Conservation (phyloP, 2,113 vertebrate genomes). For the Antigone vipio region DNA sequence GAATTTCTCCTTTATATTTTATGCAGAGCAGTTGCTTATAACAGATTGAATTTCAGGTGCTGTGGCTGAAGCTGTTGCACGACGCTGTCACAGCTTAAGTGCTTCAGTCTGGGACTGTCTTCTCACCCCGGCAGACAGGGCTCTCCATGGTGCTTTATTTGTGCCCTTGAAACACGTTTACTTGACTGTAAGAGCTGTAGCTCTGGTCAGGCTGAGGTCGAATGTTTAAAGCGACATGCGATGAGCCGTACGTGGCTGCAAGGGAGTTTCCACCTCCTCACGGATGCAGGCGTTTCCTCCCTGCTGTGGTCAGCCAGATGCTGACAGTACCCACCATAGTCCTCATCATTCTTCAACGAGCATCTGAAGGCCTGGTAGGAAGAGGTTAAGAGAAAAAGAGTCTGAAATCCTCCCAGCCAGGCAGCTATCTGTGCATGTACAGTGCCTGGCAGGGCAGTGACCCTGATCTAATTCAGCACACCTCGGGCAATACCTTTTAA, state of each 20-base stretch:
- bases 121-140: not conserved
- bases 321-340: not conserved
- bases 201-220: not conserved
- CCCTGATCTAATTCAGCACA: not conserved
- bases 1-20: not conserved
- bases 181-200: not conserved
- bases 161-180: not conserved
- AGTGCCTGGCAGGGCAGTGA: not conserved
- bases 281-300: rapidly evolving
- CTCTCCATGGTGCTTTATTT: not conserved
- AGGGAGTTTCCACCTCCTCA: not conserved
- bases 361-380: not conserved
- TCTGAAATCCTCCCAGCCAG: not conserved
- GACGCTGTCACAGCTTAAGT: not conserved
- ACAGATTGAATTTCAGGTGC: not conserved
- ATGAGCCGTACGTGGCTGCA: rapidly evolving
- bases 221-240: not conserved
- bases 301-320: not conserved
- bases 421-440: not conserved
- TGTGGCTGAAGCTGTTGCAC: not conserved
- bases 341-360: not conserved
- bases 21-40: not conserved
- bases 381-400: not conserved
- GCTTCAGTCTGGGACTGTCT: not conserved
- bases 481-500: not conserved